Base-by-base conservation (phyloP, 2,888 invertebrate genomes). In the Strigamia crassipes region DNA sequence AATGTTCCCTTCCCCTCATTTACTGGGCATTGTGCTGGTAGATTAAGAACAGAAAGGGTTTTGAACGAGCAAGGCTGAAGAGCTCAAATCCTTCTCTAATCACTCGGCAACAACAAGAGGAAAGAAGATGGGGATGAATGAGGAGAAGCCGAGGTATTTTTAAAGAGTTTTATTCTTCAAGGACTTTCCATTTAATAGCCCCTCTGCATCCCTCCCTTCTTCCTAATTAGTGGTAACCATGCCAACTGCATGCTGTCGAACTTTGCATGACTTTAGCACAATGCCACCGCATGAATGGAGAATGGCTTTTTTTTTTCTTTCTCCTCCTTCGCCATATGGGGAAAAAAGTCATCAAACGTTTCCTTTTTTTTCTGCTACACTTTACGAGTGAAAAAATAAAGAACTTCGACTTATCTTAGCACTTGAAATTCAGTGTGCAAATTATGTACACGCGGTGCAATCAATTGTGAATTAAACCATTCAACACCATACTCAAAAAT, bases 11-110 rank as follows among this genome's bases (percentile, higher is more conserved):
- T 23, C 21, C 61, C 61, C 61, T 61, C 61, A 61, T 61, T 61
- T 61, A 61, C 61, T 61, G 61, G 61, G 61, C 61, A 61, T 61
- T 61, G 61, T 61, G 61, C 61, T 61, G 61, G 61, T 61, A 61
- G 61, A 61, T 61, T 61, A 61, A 61, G 61, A 61, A 23, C 61
- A 61, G 61, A 61, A 61, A 61, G 61, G 61, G 61, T 61, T 61
- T 21, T 4, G 21, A 61, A 61, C 61, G 21, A 61, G 61, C 61
- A 61, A 21, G 46, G 61, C 61, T 61, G 61, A 61, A 61, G 61
- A 61, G 61, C 61, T 61, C 61, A 61, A 61, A 61, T 61, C 61
- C 61, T 61, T 61, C 61, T 61, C 61, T 61, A 61, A 61, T 61
- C 61, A 61, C 61, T 61, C 61, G 61, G 61, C 61, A 61, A 61